Conservation (phyloP, 1,140 invertebrate species). For the Drosophila kohkoa region DNA sequence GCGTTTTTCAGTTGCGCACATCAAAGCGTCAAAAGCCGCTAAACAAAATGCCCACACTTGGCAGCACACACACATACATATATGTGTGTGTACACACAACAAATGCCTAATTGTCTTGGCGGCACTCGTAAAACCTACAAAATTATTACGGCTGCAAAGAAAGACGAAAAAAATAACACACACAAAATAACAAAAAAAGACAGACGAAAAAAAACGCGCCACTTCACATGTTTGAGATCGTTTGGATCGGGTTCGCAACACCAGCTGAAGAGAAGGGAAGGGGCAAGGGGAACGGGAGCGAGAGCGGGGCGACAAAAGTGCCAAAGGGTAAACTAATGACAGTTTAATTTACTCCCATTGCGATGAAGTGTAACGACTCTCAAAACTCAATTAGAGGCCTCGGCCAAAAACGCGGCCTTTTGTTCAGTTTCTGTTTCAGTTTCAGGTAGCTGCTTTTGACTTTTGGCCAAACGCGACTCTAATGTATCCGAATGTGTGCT, state of each 20-base stretch:
- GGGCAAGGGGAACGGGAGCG: background rate
- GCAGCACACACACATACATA: slow-evolving; percentile 15
- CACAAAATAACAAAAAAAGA: slow-evolving; percentile 19
- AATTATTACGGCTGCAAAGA: slow-evolving; percentile 75
- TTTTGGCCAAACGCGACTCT: slow-evolving; percentile 68
- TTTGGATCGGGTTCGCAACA: slow-evolving; percentile 43
- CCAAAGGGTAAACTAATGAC: slow-evolving; percentile 83
- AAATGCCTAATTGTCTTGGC: slow-evolving; percentile 83
- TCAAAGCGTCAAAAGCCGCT: slow-evolving; percentile 78
- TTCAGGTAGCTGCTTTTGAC: slow-evolving; percentile 17
- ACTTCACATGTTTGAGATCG: slow-evolving; percentile 76
- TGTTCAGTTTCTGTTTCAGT: background rate
- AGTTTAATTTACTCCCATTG: slow-evolving; percentile 83
- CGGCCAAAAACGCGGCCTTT: slow-evolving; percentile 27
- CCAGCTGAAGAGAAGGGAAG: background rate
- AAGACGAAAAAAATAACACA: slow-evolving; percentile 31
- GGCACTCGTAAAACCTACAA: slow-evolving; percentile 82
- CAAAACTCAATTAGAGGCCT: slow-evolving; percentile 75
- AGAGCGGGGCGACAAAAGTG: slow-evolving; percentile 65
- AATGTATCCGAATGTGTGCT: slow-evolving; percentile 39
- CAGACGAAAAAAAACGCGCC: slow-evolving; percentile 58
- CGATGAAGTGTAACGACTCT: slow-evolving; percentile 81
- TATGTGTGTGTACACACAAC: slow-evolving; percentile 54
- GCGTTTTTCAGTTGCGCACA: slow-evolving; percentile 71
- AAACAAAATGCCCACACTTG: slow-evolving; percentile 82